A percentile compares a stretch with the other conserved stretches of the same genome.
These are phyloP conservation scores for Holacanthus passer DNA, from an alignment of 2,113 vertebrate species.

Conservation along the genomic window DNA sequence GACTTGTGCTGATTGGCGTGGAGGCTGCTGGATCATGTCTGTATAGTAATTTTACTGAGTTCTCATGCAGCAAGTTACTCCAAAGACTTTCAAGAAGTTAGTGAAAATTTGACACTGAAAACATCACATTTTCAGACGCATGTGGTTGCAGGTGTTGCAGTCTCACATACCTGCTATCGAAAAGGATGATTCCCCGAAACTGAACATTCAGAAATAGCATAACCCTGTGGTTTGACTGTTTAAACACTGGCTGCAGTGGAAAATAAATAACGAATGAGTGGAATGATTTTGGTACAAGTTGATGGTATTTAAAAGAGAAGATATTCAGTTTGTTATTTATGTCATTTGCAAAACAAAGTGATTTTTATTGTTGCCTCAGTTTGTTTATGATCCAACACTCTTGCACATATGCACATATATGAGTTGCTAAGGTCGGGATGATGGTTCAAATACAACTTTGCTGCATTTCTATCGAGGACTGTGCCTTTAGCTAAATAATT, in stretches of 20 bases:
- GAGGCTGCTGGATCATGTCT: not conserved
- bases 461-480: slow-evolving; percentile 38
- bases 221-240: not conserved
- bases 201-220: not conserved
- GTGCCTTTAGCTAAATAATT: slow-evolving; percentile 47
- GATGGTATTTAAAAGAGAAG: slow-evolving; percentile 4
- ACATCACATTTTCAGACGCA: not conserved
- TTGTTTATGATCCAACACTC: slow-evolving; percentile 20
- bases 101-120: not conserved
- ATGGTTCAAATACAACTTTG: slow-evolving; percentile 8
- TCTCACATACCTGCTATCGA: not conserved
- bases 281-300: not conserved
- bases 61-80: not conserved
- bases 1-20: not conserved
- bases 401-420: not conserved
- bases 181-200: not conserved
- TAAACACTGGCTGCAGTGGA: not conserved
- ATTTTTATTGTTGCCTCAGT: not conserved
- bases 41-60: not conserved
- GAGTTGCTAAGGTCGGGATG: not conserved
- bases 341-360: not conserved
- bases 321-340: not conserved
- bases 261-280: not conserved
- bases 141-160: not conserved
- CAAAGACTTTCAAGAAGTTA: not conserved